A percentile compares a stretch with the other conserved stretches of the same genome.
These are phyloP conservation scores for Harmothoe impar DNA, from an alignment of 2,888 invertebrate genomes.

Conservation along the genomic window DNA sequence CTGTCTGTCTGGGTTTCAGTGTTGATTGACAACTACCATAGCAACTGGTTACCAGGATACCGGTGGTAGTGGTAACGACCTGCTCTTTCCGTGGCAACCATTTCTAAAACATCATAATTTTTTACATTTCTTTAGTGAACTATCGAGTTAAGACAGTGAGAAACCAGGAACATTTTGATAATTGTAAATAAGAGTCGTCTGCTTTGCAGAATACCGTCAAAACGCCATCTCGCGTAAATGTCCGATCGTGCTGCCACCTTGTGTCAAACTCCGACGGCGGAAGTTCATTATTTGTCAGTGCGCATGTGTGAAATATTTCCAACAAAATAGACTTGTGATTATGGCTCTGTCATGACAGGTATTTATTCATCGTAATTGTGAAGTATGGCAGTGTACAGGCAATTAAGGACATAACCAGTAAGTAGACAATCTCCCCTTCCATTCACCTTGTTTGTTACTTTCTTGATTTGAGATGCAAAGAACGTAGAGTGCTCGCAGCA, in stretches of 20 bases:
- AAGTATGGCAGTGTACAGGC: not conserved
- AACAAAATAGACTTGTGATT: constrained; percentile 41
- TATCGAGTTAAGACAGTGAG: no score
- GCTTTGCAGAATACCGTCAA: no score
- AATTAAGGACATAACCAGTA: constrained; percentile 48
- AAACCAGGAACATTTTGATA: no score
- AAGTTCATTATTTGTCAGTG: not conserved
- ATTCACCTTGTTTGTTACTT: not conserved
- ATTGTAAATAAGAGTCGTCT: no score
- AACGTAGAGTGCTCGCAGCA: not conserved
- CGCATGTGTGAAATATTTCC: constrained; percentile 63
- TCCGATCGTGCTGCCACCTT: not conserved
- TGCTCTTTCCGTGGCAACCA: no score
- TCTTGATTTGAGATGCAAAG: not conserved
- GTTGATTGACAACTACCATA: no score
- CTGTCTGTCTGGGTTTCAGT: no score
- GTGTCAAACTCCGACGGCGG: not conserved
- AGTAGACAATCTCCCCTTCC: not conserved
- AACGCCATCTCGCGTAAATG: no score
- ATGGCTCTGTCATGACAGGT: constrained; percentile 39
- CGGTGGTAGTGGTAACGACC: no score
- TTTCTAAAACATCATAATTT: no score
- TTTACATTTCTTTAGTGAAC: no score
- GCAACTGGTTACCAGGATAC: no score
- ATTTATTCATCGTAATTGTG: constrained; percentile 25